Evolutionary conservation across 2,797 vertebrate genomes (phyloP).

Genomic region (Xenops minutus): DNA sequence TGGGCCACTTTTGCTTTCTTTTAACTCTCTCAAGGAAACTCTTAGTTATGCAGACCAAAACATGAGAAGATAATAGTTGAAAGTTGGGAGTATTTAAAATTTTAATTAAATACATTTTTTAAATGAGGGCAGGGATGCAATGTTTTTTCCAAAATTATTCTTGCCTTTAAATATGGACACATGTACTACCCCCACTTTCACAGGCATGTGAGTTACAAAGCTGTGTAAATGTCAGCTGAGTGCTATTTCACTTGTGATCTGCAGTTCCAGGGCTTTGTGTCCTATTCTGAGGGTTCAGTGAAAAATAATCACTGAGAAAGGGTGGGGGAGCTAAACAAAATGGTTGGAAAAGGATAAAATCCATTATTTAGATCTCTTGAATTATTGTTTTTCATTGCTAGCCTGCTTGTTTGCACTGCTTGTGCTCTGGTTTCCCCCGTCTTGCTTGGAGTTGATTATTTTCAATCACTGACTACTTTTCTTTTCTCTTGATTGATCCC

Average conservation of each 20-base stretch:
- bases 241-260: neutral
- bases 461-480: neutral
- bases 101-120: neutral
- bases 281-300: neutral
- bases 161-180: neutral
- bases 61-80: neutral
- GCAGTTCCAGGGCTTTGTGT: neutral
- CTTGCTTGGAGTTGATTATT: neutral
- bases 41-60: neutral
- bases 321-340: neutral
- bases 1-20: neutral
- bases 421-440: neutral
- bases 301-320: neutral
- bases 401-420: neutral
- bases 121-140: neutral
- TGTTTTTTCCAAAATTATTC: neutral
- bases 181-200: neutral
- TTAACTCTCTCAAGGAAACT: neutral
- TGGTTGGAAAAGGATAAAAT: neutral
- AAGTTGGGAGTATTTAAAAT: neutral
- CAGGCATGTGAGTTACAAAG: neutral
- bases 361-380: neutral
- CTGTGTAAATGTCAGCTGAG: neutral
- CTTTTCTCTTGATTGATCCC: conserved; percentile 8
- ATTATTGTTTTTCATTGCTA: neutral